A percentile compares a stretch with the other conserved stretches of the same genome.
Conservation (phyloP, 2,797 vertebrate species). For the Gorsachius magnificus region DNA sequence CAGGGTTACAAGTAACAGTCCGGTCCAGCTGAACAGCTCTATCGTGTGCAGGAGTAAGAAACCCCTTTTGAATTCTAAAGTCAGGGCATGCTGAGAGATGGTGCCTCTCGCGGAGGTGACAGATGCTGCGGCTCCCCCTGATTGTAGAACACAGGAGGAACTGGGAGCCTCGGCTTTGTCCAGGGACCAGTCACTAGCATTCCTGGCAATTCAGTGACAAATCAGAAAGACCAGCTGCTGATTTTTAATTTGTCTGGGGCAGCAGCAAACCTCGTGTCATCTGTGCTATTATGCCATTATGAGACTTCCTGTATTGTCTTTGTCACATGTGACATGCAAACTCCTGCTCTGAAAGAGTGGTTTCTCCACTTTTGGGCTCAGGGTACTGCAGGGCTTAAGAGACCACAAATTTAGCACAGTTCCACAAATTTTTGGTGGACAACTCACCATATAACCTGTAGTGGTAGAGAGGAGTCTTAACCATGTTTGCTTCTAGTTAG, state of each 20-base stretch:
- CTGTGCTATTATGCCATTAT: neutral
- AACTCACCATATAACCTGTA: neutral
- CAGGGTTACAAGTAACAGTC: neutral
- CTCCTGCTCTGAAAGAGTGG: neutral
- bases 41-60: neutral
- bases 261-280: neutral
- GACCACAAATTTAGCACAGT: neutral
- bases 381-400: neutral
- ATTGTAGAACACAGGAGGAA: neutral
- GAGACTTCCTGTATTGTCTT: neutral
- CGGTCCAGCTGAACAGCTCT: neutral
- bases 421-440: neutral
- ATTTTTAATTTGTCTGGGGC: neutral
- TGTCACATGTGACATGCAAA: neutral
- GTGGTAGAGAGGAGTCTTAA: neutral
- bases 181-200: fast-evolving
- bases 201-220: neutral
- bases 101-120: fast-evolving
- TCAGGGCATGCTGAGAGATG: fast-evolving
- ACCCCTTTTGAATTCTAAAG: neutral
- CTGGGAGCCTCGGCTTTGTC: neutral
- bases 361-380: neutral
- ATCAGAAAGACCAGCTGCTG: neutral
- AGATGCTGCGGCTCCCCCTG: neutral
- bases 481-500: neutral